Base-by-base conservation (phyloP, 1,140 invertebrate species). In the Diorhabda elongata region DNA sequence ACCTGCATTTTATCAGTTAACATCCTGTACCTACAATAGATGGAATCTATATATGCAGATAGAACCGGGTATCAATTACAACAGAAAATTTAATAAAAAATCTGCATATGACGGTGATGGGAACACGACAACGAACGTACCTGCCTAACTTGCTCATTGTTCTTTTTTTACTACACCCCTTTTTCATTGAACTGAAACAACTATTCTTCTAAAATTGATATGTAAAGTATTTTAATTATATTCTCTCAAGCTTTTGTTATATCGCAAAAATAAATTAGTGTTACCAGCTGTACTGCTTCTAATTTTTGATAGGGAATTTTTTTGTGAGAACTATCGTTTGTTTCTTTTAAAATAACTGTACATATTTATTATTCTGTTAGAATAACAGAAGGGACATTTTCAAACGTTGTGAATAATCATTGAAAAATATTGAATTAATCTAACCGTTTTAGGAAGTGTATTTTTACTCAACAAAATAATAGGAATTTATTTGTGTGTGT, bases 131-230 rank as follows among this genome's bases (percentile, higher is more conserved):
- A 64, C 44, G 45, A 56, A 43, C 47, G 41, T 64, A 64, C 63
- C 63, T 64, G 63, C 63, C 47, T 26, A 60, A 11, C n/a, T 42
- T 56, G 61, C 9, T 8, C 52, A 45, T 64, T 64, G 63, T 64
- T 45, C 45, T 52, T 64, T 64, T 63, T 64, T 64, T 57, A 47
- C 44, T 64, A 64, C 63, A 45, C 63, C 63, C 63, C 63, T 64
- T 64, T 44, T 26, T 64, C 63, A 64, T 57, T 64, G 63, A 64
- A 64, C 63, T 64, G 63, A 64, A 64, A 64, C 63, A 64, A 64
- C 52, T 64, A 64, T 64, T 42, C 47, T 64, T 56, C 45, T 26
- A 41, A 57, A 45, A 57, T 64, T 64, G 63, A 64, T 64, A 64
- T 64, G 63, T 47, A 64, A 64, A 52, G 43, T 56, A 45, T 64